Evolutionary conservation across 2,113 vertebrate genomes (phyloP).

Genomic region (Otolemur garnettii): DNA sequence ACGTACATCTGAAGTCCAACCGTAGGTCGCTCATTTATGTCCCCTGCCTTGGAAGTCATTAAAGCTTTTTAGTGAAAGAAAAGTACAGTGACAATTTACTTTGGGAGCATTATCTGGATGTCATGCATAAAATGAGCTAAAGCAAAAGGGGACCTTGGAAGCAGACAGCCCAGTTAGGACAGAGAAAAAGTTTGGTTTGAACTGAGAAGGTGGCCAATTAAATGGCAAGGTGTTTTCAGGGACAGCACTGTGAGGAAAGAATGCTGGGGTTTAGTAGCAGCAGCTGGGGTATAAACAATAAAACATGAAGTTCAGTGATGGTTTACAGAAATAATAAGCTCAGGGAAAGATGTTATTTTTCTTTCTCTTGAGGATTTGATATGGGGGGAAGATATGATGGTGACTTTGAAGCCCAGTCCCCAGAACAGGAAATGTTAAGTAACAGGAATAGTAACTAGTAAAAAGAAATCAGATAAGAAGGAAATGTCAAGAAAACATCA

Average conservation of each 20-base stretch:
- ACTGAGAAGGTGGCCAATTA: neutral
- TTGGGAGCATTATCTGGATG: neutral
- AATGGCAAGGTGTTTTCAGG: neutral
- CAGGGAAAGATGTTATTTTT: slow-evolving; percentile 4
- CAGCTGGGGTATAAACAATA: neutral
- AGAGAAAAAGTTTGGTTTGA: neutral
- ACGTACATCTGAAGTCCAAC: neutral
- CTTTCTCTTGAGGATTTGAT: neutral
- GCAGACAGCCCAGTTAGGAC: neutral
- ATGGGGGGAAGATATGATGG: neutral
- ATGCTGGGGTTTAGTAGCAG: neutral
- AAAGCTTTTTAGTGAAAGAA: neutral
- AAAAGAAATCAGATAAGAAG: neutral
- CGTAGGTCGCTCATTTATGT: neutral
- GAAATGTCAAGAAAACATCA: neutral
- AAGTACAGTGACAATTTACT: neutral
- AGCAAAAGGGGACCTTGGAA: neutral
- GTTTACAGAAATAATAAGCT: slow-evolving; percentile 13
- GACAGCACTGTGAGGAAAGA: neutral
- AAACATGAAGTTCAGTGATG: neutral
- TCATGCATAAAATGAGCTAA: neutral
- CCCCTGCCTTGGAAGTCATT: neutral
- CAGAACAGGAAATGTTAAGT: neutral
- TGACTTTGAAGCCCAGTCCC: neutral
- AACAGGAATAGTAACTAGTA: neutral